Base-by-base conservation (phyloP, 2,113 vertebrate genomes). In the Ifrita kowaldi region DNA sequence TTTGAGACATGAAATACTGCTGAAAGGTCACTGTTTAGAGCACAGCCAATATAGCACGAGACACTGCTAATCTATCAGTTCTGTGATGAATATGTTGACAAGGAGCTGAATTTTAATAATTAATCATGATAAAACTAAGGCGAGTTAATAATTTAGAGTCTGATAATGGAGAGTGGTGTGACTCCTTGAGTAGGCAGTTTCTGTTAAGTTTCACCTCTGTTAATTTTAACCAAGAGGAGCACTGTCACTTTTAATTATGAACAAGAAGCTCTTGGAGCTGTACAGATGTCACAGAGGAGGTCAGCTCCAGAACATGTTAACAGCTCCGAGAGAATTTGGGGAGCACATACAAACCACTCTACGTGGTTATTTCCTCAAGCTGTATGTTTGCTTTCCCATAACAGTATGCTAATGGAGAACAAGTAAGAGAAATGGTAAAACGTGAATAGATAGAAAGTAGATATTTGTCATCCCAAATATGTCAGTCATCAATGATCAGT, bases 51-150 rank as follows among this genome's bases (percentile, higher is more conserved):
- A 83, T 47, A 89, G 81, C 68, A 89, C 3, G 50, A 96, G 96
- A 87, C 57, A 56, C 56, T 71, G 87, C 92, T 97, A 96, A 95
- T 89, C 74, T 96, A 70, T 97, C 53, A 23, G 50, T 88, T 94
- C 71, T 84, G 12, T 93, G 82, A 89, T 97, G 70, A 96, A 90
- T 96, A 94, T 97, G 96, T 96, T 96, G 85, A 97, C 84, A 97
- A 96, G 91, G 67, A 84, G 67, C 94, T 91, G 89, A 95, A 97
- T 97, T 96, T 97, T 97, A 97, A 97, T 97, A 97, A 97, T 97
- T 97, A 97, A 97, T 97, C 84, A 96, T 94, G 93, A 90, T 95
- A 96, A 96, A 97, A 96, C 92, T 98, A 97, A 97, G 76, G 69
- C 41, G 23, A 95, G 87, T 93, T 96, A 95, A 94, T 97, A 96